Evolutionary conservation across 1,140 invertebrate genomes (phyloP), one percentile per base, ranked within the genome.

Genomic region (Papilio xuthus): DNA sequence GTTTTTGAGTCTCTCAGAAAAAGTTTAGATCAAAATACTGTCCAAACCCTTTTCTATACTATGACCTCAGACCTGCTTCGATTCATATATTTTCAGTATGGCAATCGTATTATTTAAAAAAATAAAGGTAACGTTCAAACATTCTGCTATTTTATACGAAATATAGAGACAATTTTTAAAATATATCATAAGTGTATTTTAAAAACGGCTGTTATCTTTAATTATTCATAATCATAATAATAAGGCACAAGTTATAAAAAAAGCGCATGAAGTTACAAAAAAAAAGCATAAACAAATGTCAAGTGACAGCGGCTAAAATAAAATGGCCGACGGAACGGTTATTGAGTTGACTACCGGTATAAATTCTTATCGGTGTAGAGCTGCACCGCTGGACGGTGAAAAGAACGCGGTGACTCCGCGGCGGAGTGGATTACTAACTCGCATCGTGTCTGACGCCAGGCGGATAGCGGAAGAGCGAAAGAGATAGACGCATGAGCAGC

Each of bases 311-410:
- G n/a, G 80, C 44, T 28, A 80, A 81, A 60, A 69, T 82, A 85
- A 86, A 76, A 88, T 88, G 86, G 86, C 86, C 56, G 82, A 41
- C 72, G 76, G 53, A 75, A 37, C 78, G 77, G 74, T 71, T 77
- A 53, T 78, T 72, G 80, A 60, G 80, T 32, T n/a, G 28, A 75
- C 23, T 75, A 88, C 85, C 88, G 85, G 88, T 88, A 89, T 90
- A 90, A 89, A 89, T 86, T 89, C 85, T 85, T 81, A 84, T 85
- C 84, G 82, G 79, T 83, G 67, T 79, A 80, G 82, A 84, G 81
- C 84, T 85, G 83, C 80, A 84, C 83, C 76, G 85, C 82, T 88
- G 87, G 83, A 83, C 83, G 85, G n/a, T 76, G 74, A 76, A 63
- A 50, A 75, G 44, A 74, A 75, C 32, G 47, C 23, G n/a, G 50